Conservation (phyloP, 2,113 vertebrate species). For the Sapajus apella region DNA sequence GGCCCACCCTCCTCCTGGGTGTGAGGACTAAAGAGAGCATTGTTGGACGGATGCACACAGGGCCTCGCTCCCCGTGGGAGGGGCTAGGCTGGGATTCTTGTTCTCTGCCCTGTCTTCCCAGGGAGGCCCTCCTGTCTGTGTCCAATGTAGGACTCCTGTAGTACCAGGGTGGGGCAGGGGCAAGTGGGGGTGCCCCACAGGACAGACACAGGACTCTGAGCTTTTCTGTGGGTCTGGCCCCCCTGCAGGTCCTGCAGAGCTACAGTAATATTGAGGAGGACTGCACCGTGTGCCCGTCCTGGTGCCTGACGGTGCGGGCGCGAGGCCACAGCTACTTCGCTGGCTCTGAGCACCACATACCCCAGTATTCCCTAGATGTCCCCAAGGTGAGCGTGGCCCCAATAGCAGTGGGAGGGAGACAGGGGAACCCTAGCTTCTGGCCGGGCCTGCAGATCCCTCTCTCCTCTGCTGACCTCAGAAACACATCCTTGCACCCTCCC, state of each 20-base stretch:
- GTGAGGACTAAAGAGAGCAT: background rate
- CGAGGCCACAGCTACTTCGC: constrained; percentile 88
- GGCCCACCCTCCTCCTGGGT: background rate
- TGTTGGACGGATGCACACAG: too few species aligned
- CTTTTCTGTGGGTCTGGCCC: background rate
- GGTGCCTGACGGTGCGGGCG: constrained; percentile 90
- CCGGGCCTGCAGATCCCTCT: background rate
- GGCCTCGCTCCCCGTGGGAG: fast-evolving
- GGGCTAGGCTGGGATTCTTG: too few species aligned
- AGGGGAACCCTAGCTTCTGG: background rate
- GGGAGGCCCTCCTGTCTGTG: background rate
- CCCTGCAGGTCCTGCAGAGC: constrained; percentile 83
- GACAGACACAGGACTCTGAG: background rate
- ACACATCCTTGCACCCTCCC: background rate
- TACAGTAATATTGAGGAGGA: constrained; percentile 83
- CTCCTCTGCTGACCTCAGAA: background rate
- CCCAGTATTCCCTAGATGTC: constrained; percentile 86
- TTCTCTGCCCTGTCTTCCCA: background rate
- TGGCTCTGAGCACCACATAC: constrained; percentile 85
- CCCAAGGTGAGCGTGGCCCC: constrained; percentile 81
- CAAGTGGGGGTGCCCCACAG: background rate
- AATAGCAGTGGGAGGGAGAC: background rate
- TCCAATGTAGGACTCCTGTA: background rate
- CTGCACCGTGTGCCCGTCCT: constrained; percentile 87
- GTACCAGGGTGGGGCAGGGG: background rate